phyloP scores from a whole-genome alignment of 2,797 vertebrate genomes.

The Octomys mimax region DNA sequence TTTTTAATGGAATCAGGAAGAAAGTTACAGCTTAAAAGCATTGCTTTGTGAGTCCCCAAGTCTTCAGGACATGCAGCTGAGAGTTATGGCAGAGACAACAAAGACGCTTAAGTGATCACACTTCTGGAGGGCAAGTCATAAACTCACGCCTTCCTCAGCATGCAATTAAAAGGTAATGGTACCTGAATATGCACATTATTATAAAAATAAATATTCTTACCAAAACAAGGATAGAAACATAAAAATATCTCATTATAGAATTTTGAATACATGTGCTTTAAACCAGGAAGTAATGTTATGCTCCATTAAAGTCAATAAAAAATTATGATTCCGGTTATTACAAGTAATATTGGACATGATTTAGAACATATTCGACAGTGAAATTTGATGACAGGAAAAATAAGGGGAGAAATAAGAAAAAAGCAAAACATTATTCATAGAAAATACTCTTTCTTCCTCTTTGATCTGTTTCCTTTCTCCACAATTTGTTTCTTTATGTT shows the following conservation, averaged over 20 bases:
- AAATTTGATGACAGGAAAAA: background rate
- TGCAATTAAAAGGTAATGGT: background rate
- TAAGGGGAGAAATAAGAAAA: background rate
- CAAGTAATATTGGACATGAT: background rate
- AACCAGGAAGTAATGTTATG: background rate
- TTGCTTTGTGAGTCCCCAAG: background rate
- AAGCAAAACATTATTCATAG: background rate
- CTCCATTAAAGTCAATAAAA: constrained; percentile 44
- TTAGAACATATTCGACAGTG: background rate
- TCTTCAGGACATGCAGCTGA: background rate
- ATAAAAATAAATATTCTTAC: constrained; percentile 5
- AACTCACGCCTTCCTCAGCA: background rate
- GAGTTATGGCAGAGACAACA: background rate
- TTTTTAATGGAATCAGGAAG: constrained; percentile 37
- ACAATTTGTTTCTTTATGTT: background rate
- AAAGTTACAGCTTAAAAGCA: background rate
- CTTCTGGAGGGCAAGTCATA: background rate
- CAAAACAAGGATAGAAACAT: background rate
- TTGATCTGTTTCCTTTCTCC: background rate
- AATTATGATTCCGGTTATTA: background rate
- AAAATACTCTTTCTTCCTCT: background rate
- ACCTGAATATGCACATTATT: background rate
- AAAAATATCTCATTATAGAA: background rate
- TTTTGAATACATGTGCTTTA: background rate
- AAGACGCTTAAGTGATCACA: background rate